phyloP scores from a whole-genome alignment of 2,888 invertebrate genomes.

The Oligia fasciuncula region DNA sequence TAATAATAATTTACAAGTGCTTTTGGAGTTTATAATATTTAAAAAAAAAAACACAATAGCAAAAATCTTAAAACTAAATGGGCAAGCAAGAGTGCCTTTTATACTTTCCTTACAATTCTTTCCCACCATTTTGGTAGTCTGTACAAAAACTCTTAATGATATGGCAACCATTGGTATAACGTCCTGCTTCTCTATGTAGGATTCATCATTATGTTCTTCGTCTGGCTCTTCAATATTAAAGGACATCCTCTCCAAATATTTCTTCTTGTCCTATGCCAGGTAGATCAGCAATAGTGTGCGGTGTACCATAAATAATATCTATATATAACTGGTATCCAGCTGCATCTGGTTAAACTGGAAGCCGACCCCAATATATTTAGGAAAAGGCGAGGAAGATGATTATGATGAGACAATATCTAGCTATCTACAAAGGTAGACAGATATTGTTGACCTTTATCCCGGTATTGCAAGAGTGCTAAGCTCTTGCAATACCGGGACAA shows the following conservation, averaged over 20 bases:
- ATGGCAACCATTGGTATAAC: neutral
- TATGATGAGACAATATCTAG: neutral
- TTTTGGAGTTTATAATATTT: no score
- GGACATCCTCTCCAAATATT: accelerated
- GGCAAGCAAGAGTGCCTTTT: neutral
- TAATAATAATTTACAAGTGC: no score
- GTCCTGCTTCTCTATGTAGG: neutral
- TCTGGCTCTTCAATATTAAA: neutral
- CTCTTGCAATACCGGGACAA: no score
- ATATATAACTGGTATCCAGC: neutral
- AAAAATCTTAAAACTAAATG: no score
- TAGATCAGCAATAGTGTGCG: neutral
- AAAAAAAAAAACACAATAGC: no score
- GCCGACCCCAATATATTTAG: neutral
- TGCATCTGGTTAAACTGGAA: no score
- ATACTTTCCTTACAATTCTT: neutral
- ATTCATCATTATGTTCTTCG: neutral
- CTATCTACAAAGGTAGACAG: neutral
- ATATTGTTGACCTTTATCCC: neutral
- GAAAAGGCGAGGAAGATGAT: no score
- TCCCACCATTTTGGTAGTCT: neutral
- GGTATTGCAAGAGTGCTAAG: no score
- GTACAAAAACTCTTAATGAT: no score
- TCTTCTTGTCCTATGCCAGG: neutral
- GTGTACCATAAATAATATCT: neutral